Evolutionary conservation across 2,888 invertebrate species (phyloP).

Genomic region (Thera britannica): DNA sequence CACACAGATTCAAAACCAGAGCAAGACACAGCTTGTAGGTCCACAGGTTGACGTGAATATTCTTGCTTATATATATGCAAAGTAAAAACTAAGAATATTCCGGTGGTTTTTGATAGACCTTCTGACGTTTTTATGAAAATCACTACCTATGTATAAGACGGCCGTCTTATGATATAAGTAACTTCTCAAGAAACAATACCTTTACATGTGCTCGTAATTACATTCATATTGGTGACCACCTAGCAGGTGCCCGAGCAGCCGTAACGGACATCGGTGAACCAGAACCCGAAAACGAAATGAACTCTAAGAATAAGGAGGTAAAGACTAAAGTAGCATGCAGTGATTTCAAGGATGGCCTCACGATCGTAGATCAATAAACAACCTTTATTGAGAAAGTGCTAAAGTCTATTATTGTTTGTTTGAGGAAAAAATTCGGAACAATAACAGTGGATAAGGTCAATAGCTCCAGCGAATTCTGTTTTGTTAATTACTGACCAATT

Average conservation of each 20-base stretch:
- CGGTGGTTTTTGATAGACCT: too few species aligned
- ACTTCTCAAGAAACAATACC: constrained; percentile 5
- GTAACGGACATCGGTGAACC: constrained; percentile 73
- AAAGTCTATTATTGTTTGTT: constrained; percentile 57
- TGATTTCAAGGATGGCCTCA: constrained; percentile 58
- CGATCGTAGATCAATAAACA: constrained; percentile 60
- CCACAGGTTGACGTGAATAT: too few species aligned
- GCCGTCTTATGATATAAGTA: not conserved
- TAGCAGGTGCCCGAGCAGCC: constrained; percentile 74
- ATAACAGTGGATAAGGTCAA: constrained; percentile 76
- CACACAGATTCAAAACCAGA: too few species aligned
- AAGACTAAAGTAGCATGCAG: constrained; percentile 43
- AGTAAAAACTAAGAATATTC: too few species aligned
- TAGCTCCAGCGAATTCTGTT: constrained; percentile 77
- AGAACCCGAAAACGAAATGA: constrained; percentile 45
- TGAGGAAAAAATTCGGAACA: constrained; percentile 30
- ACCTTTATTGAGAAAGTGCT: constrained; percentile 59
- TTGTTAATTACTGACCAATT: constrained; percentile 72
- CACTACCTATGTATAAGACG: not conserved
- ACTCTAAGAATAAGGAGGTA: constrained; percentile 26
- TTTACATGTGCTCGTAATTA: constrained; percentile 72
- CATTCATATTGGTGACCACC: constrained; percentile 80
- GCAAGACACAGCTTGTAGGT: too few species aligned
- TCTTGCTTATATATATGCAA: too few species aligned
- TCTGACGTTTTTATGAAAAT: not conserved